Conservation (phyloP, 2,888 invertebrate species). For the Tiphia femorata region DNA sequence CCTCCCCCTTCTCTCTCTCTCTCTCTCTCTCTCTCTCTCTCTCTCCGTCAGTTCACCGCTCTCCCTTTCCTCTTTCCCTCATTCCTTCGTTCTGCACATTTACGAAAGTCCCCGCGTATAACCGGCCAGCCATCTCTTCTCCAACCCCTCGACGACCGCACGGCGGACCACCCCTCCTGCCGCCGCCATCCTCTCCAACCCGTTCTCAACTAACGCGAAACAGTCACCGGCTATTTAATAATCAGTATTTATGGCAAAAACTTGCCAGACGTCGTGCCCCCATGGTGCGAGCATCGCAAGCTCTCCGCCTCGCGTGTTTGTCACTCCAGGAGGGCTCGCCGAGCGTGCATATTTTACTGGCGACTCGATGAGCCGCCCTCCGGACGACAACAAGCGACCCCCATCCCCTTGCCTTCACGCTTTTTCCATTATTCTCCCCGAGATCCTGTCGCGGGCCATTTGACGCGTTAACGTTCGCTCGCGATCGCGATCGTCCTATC, state of each 20-base stretch:
- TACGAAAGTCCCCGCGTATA: no score
- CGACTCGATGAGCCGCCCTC: no score
- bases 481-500: no score
- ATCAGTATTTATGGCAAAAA: constrained; percentile 66
- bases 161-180: background rate
- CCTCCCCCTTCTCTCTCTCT: constrained; percentile 5
- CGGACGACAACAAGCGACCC: no score
- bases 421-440: background rate
- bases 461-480: no score
- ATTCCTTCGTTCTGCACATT: no score
- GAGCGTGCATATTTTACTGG: no score
- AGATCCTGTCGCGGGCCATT: no score
- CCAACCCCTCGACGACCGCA: constrained; percentile 16
- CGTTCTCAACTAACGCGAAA: no score
- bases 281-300: background rate
- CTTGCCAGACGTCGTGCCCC: constrained; percentile 46
- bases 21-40: constrained; percentile 14
- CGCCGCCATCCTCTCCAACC: no score
- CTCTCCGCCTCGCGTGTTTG: background rate
- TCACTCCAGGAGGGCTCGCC: no score
- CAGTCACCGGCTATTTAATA: constrained; percentile 54
- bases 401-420: background rate
- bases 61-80: no score
- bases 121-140: constrained; percentile 13
- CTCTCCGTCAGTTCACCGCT: constrained; percentile 6